Base-by-base conservation (phyloP, 2,888 invertebrate genomes). In the Mimachlamys varia region DNA sequence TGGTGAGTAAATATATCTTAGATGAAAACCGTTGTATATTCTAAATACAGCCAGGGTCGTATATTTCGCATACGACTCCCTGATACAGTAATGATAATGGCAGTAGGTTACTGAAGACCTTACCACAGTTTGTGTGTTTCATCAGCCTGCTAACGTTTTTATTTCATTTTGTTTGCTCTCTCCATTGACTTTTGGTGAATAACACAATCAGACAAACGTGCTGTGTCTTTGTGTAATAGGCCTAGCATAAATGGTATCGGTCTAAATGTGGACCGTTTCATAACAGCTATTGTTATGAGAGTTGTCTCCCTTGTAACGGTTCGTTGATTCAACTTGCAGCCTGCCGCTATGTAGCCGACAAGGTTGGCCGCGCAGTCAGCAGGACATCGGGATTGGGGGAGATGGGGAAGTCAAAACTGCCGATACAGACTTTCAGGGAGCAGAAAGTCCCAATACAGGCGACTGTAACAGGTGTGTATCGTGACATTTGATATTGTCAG, bases 311-410 rank as follows among this genome's bases (percentile, higher is more conserved):
- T 76, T 76, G 0, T 10, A 33, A 33, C 76, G 17, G 76, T 58
- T 22, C 12, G 33, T 76, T 33, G 12, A 27, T 27, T 76, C 33
- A 15, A 27, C 22, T 76, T 76, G 4, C 76, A 76, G 76, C 76
- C 76, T 76, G 76, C 33, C 76, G 76, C 27, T 76, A 76, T 76
- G 76, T 76, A 33, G 27, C 76, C 76, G 12, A 27, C 76, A 76
- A 76, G 27, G 76, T 76, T 76, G 76, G 76, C 13, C 76, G 76
- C 13, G 76, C 15, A 10, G 76, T 76, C 33, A 33, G 33, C 76
- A 76, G 76, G 33, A 15, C 76, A 10, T 76, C 76, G 15, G 22
- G 33, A 4, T 76, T 76, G 27, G 76, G 76, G 4, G 76, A 76
- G 76, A 22, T 76, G 33, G 33, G 10, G 27, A 76, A 55, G n/a